Evolutionary conservation across 2,113 vertebrate genomes (phyloP), one percentile per base, ranked within the genome.

Genomic region (Pardalotus punctatus): DNA sequence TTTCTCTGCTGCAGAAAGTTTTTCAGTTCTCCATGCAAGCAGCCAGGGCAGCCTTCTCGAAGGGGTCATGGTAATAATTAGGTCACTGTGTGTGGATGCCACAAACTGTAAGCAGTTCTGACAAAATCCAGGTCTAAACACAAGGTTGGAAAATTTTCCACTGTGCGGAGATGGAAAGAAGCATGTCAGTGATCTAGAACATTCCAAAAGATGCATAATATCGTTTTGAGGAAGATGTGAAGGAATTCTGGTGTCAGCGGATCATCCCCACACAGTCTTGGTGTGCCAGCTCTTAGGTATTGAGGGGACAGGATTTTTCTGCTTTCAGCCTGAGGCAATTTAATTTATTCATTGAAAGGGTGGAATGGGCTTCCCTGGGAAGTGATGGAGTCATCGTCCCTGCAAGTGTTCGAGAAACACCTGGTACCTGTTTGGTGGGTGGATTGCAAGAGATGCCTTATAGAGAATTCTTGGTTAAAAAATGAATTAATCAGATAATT

Each of bases 301-400:
- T 45, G 28, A 64, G 14, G 22, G 31, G n/a, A 17, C 11, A 47
- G 12, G 4, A 25, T 40, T 58, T n/a, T 62, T 64, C 72, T 71
- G 29, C 56, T 80, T 90, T 92, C 40, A 71, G 17, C 33, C 28
- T 66, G 77, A 36, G 56, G 10, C 2, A 57, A 28, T 64, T 79
- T 24, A 42, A 62, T 62, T 56, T 69, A 22, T 54, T 48, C 56
- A 20, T 42, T 56, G 42, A 20, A 36, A 42, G 27, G 8, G 25
- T 19, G 25, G 62, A 31, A 33, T 0, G 1, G n/a, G 8, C 21
- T 82, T 47, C 2, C 18, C 22, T 33, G 48, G 43, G 48, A 56
- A 48, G 35, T 14, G 47, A 48, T 83, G 64, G 35, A 24, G 17
- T 33, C 62, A 69, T 53, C 71, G 36, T 23, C 31, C 62, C 56